Evolutionary conservation across 2,797 vertebrate genomes (phyloP), one percentile per base, ranked within the genome.

Genomic region (Sebastes glaucus): DNA sequence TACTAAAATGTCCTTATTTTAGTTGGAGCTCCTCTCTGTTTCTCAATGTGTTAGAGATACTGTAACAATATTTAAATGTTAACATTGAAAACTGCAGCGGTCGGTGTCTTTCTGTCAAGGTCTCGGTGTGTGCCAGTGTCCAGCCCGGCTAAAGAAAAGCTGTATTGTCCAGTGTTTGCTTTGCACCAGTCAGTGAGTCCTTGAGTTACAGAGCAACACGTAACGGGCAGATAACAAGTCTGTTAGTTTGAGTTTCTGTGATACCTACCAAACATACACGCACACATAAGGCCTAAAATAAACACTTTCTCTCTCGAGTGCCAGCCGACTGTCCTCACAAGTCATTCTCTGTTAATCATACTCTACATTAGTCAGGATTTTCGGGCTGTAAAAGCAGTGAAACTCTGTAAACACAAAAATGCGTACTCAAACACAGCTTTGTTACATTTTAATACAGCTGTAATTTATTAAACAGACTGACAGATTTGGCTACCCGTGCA

Each of bases 221-320:
- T 28, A 84, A 61, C 64, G 8, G 53, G 28, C 49, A 70, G 92
- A 92, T 92, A 92, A 82, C 78, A 71, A 27, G 13, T 67, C 70
- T 62, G 66, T 73, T 66, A 57, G 78, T 90, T 87, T 87, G 88
- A 86, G 88, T 92, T 92, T 93, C 91, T 89, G 87, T 74, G 89
- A 92, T 88, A 89, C 84, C 32, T 10, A 11, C 18, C 10, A 4
- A 20, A 22, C 27, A 59, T 49, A 38, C 63, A 49, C 27, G 28
- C 61, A 25, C 65, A 38, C 56, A 57, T 20, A 22, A 3, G 2
- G 49, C 27, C 32, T 20, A 66, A 77, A 49, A 67, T 66, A 71
- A 59, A 66, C 63, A 67, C 46, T 62, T 28, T 74, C 42, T 46
- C 56, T 33, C 16, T 59, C 13, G 22, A 60, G 28, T 69, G 55